A percentile compares a stretch with the other conserved stretches of the same genome.
These are phyloP conservation scores for Bos indicus DNA, from an alignment of 2,113 vertebrate genomes.

Conservation along the genomic window DNA sequence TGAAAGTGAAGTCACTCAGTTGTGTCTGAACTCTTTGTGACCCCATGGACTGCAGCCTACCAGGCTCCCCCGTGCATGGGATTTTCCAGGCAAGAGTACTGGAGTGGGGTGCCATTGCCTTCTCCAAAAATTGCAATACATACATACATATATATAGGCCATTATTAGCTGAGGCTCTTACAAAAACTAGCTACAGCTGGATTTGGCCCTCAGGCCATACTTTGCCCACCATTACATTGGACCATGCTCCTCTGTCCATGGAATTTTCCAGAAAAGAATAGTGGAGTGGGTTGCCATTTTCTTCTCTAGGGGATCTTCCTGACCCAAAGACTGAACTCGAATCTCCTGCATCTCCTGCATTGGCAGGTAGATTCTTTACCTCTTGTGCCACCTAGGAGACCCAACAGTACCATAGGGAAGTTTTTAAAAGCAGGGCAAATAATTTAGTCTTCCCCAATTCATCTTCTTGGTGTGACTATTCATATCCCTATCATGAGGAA, in stretches of 20 bases:
- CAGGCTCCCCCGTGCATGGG: too few relatives aligned
- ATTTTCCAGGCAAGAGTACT: too few relatives aligned
- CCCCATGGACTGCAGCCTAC: too few relatives aligned
- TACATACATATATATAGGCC: not conserved
- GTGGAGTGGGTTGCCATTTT: not conserved
- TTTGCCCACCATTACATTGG: not conserved
- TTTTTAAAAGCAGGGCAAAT: not conserved
- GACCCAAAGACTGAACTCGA: not conserved
- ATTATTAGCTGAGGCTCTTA: not conserved
- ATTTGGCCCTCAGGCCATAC: not conserved
- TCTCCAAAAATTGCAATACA: not conserved
- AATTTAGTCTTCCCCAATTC: not conserved
- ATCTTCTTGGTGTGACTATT: not conserved
- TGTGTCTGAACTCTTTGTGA: too few relatives aligned
- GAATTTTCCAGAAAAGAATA: not conserved
- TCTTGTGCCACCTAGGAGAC: not conserved
- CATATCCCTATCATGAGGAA: not conserved
- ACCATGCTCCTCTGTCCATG: not conserved
- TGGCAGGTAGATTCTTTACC: not conserved
- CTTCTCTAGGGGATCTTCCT: not conserved
- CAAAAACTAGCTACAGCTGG: not conserved
- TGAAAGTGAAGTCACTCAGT: too few relatives aligned
- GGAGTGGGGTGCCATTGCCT: too few relatives aligned
- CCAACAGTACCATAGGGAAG: not conserved
- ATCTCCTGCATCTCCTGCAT: not conserved